Evolutionary conservation across 2,888 invertebrate genomes (phyloP).

Genomic region (Callosobruchus maculatus): DNA sequence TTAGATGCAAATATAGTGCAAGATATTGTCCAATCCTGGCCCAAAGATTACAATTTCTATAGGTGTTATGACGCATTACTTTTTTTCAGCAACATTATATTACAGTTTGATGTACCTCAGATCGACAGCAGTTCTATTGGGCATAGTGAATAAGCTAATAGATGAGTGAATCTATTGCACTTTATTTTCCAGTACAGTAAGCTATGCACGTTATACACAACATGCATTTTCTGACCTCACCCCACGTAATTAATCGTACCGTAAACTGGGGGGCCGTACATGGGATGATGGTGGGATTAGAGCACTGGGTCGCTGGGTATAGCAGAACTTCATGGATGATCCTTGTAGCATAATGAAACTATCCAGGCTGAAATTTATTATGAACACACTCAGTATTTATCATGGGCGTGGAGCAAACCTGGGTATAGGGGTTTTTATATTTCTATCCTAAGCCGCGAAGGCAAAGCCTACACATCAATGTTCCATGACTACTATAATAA

Average conservation of each 20-base stretch:
- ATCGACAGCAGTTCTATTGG: neutral
- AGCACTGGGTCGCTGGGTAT: neutral
- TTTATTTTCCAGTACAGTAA: neutral
- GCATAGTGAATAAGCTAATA: neutral
- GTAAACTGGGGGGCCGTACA: neutral
- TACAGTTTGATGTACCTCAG: neutral
- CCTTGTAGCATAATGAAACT: slow-evolving; percentile 13
- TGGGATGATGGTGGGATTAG: neutral
- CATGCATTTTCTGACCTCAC: neutral
- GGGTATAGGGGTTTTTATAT: too few species aligned
- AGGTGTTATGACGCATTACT: too few species aligned
- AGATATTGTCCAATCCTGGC: too few species aligned
- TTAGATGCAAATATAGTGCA: too few species aligned
- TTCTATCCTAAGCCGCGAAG: too few species aligned
- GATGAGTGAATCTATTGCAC: neutral
- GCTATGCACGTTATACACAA: too few species aligned
- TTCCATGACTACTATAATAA: too few species aligned
- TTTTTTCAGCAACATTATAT: too few species aligned
- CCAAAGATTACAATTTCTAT: too few species aligned
- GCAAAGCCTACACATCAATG: too few species aligned
- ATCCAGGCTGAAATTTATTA: slow-evolving; percentile 21
- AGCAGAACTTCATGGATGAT: slow-evolving; percentile 9
- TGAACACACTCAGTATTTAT: slow-evolving; percentile 25
- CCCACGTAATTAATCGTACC: neutral
- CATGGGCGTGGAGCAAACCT: slow-evolving; percentile 4